Percentiles rank a stretch among this genome's conserved stretches.
Conservation (phyloP, 2,113 vertebrate species). For the Psephotus haematonotus region DNA sequence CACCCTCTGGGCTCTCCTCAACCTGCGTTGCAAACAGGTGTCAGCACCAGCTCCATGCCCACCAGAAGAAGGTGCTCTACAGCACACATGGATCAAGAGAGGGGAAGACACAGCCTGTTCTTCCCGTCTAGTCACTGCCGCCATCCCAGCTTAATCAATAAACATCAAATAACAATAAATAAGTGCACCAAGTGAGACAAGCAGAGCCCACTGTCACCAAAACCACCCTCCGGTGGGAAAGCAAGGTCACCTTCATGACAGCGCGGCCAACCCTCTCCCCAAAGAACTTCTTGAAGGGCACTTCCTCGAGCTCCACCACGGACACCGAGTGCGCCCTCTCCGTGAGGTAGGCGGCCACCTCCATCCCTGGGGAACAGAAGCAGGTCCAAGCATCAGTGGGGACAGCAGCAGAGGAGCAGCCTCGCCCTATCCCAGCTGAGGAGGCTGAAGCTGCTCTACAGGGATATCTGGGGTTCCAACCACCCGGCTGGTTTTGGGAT, state of each 20-base stretch:
- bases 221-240: background rate
- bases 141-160: background rate
- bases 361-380: slow-evolving; percentile 85
- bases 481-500: background rate
- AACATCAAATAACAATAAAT: background rate
- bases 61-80: background rate
- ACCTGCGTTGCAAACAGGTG: accelerated
- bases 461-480: background rate
- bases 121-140: background rate
- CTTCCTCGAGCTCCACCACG: slow-evolving; percentile 89
- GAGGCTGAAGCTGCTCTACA: background rate
- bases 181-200: background rate
- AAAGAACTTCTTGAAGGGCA: slow-evolving; percentile 90
- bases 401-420: background rate
- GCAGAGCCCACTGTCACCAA: background rate
- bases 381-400: accelerated
- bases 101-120: background rate
- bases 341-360: slow-evolving; percentile 90
- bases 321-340: slow-evolving; percentile 98
- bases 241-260: slow-evolving; percentile 89
- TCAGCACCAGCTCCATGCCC: background rate
- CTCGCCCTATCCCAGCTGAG: accelerated
- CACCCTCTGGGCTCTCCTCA: accelerated
- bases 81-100: background rate
- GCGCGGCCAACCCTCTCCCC: slow-evolving; percentile 92